Evolutionary conservation across 2,797 vertebrate species (phyloP).

Genomic region (Loriculus beryllinus): DNA sequence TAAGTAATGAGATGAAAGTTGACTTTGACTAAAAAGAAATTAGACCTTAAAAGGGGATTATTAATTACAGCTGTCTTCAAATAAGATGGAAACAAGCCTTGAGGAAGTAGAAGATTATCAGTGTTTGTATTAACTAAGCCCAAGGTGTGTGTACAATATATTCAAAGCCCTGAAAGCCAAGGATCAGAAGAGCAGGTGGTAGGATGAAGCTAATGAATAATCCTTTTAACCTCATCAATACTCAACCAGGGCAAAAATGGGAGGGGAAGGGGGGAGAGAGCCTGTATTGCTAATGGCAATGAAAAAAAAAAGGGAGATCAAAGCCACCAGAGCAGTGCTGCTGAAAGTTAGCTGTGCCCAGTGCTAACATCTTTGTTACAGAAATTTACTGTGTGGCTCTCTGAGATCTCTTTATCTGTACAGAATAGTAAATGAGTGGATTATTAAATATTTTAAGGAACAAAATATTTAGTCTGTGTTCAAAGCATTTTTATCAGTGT

Average conservation of each 20-base stretch:
- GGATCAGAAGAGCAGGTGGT: slow-evolving; percentile 46
- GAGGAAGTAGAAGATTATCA: slow-evolving; percentile 45
- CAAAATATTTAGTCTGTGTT: slow-evolving; percentile 7
- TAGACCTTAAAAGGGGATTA: slow-evolving; percentile 37
- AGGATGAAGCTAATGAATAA: slow-evolving; percentile 36
- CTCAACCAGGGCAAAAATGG: neutral
- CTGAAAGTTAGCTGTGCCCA: neutral
- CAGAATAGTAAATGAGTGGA: slow-evolving; percentile 7
- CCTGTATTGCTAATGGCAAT: neutral
- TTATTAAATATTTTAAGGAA: slow-evolving; percentile 38
- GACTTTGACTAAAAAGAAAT: slow-evolving; percentile 46
- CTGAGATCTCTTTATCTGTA: slow-evolving; percentile 9
- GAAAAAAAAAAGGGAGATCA: neutral
- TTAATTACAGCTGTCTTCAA: slow-evolving; percentile 64
- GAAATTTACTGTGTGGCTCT: neutral
- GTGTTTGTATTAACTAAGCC: slow-evolving; percentile 22
- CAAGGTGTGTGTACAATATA: neutral
- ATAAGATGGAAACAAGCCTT: slow-evolving; percentile 38
- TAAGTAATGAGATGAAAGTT: slow-evolving; percentile 58
- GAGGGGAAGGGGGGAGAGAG: neutral
- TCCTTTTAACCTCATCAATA: slow-evolving; percentile 48
- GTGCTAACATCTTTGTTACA: neutral
- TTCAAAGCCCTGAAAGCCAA: neutral
- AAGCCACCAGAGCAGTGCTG: neutral
- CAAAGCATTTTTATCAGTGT: neutral